Percentiles rank a stretch among this genome's conserved stretches.
Conservation (phyloP, 2,113 vertebrate species). For the Dromiciops gliroides region DNA sequence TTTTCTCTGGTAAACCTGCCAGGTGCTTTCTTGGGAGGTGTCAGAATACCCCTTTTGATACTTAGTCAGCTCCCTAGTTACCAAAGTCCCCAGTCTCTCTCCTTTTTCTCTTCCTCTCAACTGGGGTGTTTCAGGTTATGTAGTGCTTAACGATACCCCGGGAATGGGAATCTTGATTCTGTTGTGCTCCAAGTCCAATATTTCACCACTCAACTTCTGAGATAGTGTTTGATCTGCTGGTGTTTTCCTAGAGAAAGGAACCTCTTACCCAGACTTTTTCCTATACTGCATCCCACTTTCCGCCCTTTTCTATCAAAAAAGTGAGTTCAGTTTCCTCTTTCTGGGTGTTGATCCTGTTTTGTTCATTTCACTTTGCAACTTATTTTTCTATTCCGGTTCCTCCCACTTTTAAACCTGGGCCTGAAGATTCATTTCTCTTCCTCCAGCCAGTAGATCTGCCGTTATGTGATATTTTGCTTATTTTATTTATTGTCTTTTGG, state of each 20-base stretch:
- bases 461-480: conserved; percentile 5
- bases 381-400: background rate
- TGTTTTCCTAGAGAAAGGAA: conserved; percentile 52
- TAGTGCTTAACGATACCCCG: conserved; percentile 12
- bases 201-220: background rate
- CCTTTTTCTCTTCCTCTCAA: background rate
- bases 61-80: conserved; percentile 30
- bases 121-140: conserved; percentile 7
- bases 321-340: conserved; percentile 18
- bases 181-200: conserved; percentile 25
- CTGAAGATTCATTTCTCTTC: conserved; percentile 21
- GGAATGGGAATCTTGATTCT: conserved; percentile 21
- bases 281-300: background rate
- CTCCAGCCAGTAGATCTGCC: background rate
- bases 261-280: conserved; percentile 10
- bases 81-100: background rate
- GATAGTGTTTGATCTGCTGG: conserved; percentile 4
- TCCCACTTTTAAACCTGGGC: conserved; percentile 2
- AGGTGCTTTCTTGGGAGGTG: conserved; percentile 35
- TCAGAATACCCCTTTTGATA: conserved; percentile 17
- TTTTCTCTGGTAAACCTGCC: conserved; percentile 50
- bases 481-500: conserved; percentile 23
- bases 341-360: conserved; percentile 16
- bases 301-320: conserved; percentile 38
- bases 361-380: conserved; percentile 17